Percentiles rank a stretch among this genome's conserved stretches.
These are phyloP conservation scores for Coboldia fuscipes DNA, from an alignment of 1,140 invertebrate species.

Conservation along the genomic window DNA sequence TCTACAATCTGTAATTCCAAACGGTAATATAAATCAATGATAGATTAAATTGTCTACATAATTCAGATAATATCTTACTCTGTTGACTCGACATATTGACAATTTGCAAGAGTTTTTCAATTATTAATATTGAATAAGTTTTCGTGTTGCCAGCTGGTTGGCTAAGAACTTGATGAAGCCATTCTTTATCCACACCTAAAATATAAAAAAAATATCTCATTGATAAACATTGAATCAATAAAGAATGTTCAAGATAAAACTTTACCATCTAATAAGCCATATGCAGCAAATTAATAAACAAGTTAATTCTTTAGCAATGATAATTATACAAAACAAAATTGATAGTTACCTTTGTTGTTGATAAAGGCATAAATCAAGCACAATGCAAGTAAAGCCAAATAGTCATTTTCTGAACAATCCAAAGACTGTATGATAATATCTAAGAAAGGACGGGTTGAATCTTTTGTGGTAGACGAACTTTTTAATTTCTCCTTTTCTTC, in stretches of 20 bases:
- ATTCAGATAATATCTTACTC: constrained; percentile 25
- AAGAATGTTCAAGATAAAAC: constrained; percentile 1
- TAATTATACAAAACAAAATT: constrained; percentile 7
- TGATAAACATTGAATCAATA: background rate
- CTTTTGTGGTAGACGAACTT: constrained; percentile 9
- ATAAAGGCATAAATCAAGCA: constrained; percentile 85
- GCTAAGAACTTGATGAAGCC: constrained; percentile 41
- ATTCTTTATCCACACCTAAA: constrained; percentile 49
- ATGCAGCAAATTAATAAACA: constrained; percentile 1
- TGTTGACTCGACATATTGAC: constrained; percentile 63
- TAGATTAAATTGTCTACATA: background rate
- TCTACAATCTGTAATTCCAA: constrained; percentile 33
- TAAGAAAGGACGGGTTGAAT: constrained; percentile 45
- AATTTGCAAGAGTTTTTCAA: constrained; percentile 60
- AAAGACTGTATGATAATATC: constrained; percentile 69
- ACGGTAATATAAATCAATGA: background rate
- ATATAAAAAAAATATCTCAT: constrained; percentile 4
- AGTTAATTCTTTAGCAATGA: constrained; percentile 5
- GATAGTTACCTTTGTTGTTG: constrained; percentile 67
- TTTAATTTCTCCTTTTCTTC: constrained; percentile 63
- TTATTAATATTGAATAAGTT: constrained; percentile 48
- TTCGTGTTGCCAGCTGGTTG: constrained; percentile 14
- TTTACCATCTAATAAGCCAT: constrained; percentile 3
- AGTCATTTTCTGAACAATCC: constrained; percentile 81
- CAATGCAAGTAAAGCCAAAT: constrained; percentile 74